These are phyloP conservation scores for Schizopygopsis pylzovi DNA, from an alignment of 2,797 vertebrate genomes.

Conservation along the genomic window DNA sequence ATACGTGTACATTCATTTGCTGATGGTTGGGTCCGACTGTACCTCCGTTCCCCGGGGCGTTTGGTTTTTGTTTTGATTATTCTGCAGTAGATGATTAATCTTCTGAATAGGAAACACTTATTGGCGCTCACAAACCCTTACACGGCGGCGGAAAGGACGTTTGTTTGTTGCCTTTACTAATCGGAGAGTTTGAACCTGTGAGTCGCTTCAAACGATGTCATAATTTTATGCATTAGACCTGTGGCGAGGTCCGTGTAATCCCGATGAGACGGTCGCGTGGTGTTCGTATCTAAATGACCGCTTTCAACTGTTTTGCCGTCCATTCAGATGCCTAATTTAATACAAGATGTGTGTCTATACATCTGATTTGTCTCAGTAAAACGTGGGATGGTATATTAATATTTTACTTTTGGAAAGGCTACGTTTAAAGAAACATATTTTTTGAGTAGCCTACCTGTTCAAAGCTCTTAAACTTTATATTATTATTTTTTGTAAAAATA, in stretches of 20 bases:
- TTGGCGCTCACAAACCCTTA: slow-evolving; percentile 51
- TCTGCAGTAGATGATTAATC: slow-evolving; percentile 60
- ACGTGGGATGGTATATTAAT: slow-evolving; percentile 8
- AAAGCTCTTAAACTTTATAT: not conserved
- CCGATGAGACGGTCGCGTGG: slow-evolving; percentile 47
- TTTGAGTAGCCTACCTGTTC: not conserved
- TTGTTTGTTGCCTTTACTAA: slow-evolving; percentile 60
- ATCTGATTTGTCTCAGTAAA: slow-evolving; percentile 22
- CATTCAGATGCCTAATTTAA: slow-evolving; percentile 43
- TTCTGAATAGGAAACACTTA: slow-evolving; percentile 64
- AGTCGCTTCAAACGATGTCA: slow-evolving; percentile 40
- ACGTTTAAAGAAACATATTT: not conserved
- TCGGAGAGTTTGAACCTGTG: slow-evolving; percentile 41
- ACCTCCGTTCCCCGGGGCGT: slow-evolving; percentile 66
- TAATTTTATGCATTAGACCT: slow-evolving; percentile 53
- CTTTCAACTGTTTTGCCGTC: slow-evolving; percentile 46
- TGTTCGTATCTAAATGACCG: slow-evolving; percentile 45
- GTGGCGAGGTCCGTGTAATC: slow-evolving; percentile 54
- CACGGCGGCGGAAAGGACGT: slow-evolving; percentile 53
- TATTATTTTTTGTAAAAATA: not conserved
- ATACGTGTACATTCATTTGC: slow-evolving; percentile 75
- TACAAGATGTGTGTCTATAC: slow-evolving; percentile 17
- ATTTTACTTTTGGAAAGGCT: not conserved
- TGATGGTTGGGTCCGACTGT: slow-evolving; percentile 68
- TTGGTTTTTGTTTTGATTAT: slow-evolving; percentile 67